These are phyloP conservation scores for Dicaeum eximium DNA, from an alignment of 2,113 vertebrate species.

Conservation along the genomic window DNA sequence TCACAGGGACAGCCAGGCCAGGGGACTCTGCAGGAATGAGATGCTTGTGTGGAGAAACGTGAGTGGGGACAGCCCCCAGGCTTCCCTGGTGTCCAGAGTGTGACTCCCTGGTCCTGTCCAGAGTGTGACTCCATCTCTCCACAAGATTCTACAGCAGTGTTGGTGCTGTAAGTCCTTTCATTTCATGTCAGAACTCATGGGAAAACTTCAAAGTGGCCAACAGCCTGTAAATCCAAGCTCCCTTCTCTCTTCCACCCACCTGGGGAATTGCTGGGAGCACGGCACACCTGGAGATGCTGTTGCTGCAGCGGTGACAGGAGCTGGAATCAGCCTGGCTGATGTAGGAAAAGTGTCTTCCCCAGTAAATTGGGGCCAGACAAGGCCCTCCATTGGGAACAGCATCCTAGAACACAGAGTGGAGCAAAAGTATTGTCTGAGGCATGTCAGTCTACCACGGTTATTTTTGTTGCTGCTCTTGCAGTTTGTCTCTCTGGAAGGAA, in stretches of 20 bases:
- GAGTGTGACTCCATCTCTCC: background rate
- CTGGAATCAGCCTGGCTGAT: background rate
- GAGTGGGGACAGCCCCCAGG: background rate
- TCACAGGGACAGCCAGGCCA: background rate
- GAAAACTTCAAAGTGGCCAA: background rate
- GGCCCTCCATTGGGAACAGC: background rate
- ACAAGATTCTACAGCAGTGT: background rate
- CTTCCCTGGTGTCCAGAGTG: background rate
- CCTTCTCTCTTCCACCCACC: background rate
- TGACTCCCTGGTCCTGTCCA: background rate
- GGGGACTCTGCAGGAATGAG: background rate
- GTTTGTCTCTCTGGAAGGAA: background rate
- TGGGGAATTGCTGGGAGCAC: background rate
- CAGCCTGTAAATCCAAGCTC: background rate
- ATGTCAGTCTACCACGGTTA: conserved; percentile 20
- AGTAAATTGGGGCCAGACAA: background rate
- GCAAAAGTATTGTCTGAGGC: conserved; percentile 33
- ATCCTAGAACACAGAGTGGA: background rate
- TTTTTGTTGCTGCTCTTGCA: conserved; percentile 43
- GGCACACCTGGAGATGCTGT: background rate
- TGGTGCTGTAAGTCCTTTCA: background rate
- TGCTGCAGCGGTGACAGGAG: background rate
- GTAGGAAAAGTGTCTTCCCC: background rate
- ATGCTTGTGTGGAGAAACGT: background rate
- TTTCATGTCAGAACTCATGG: background rate